A percentile compares a stretch with the other conserved stretches of the same genome.
Conservation (phyloP, 2,888 invertebrate species). For the Cephus rjabovi region DNA sequence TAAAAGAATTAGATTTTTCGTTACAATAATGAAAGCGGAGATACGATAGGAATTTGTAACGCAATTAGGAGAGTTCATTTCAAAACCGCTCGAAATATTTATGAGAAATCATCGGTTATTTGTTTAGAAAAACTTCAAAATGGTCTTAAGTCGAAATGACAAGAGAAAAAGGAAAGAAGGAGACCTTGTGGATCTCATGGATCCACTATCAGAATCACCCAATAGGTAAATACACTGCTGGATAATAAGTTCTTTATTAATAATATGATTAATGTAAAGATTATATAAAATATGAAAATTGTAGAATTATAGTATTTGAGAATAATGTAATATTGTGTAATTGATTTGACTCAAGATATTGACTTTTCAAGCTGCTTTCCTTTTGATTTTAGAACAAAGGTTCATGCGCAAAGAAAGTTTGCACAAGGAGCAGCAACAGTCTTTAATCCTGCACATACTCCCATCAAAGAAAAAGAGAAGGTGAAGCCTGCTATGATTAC, state of each 20-base stretch:
- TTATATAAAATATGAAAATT: not conserved
- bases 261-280: not conserved
- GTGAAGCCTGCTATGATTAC: constrained; percentile 69
- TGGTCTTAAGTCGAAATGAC: constrained; percentile 63
- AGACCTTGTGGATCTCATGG: constrained; percentile 64
- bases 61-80: not conserved
- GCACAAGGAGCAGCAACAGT: constrained; percentile 80
- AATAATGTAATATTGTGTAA: constrained; percentile 3
- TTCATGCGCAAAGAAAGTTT: constrained; percentile 89
- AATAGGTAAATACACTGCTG: constrained; percentile 50
- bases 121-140: constrained; percentile 35
- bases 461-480: constrained; percentile 73
- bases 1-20: not conserved
- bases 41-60: not conserved
- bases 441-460: constrained; percentile 71
- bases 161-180: constrained; percentile 64
- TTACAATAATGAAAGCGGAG: not conserved
- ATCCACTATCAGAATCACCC: constrained; percentile 58
- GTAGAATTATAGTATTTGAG: not conserved
- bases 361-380: constrained; percentile 18
- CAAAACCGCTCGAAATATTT: not conserved
- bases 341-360: constrained; percentile 8
- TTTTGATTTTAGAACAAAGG: constrained; percentile 74
- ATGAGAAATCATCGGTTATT: constrained; percentile 8
- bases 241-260: not conserved